Base-by-base conservation (phyloP, 1,140 invertebrate genomes). In the Euschistus heros region DNA sequence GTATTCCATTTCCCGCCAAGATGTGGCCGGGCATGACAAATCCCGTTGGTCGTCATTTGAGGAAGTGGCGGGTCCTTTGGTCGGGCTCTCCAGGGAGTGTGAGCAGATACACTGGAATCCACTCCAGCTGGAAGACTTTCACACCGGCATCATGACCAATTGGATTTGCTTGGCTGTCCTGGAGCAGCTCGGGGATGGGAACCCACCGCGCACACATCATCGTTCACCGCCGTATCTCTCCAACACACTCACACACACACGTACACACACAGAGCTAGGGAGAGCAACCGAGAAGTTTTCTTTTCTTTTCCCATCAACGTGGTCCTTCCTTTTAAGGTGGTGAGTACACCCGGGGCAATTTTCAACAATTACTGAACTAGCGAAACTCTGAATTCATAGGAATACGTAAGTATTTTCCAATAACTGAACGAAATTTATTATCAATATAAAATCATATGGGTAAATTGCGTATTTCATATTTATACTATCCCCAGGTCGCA, bases 91-190 rank as follows among this genome's bases (percentile, higher is more conserved):
- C 47, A 22, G 47, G 47, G n/a, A 13, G n/a, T 22, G n/a, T 50
- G 47, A 50, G 47, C 47, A 50, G 47, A 50, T 50, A 50, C 47
- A 50, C n/a, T 50, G 47, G 47, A 50, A 50, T 50, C 47, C 47
- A 22, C 10, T 22, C 47, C 47, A 20, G 5, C 20, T 18, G 6
- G 6, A 50, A 22, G 47, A 50, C 47, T 50, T 50, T 50, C 47
- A 50, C 47, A 50, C 47, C 47, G 47, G n/a, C 47, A 22, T 18
- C 47, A 22, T 50, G 47, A 50, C 47, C 47, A 50, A 50, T 50
- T 50, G 47, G 47, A 50, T 50, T 50, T 50, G 10, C 47, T 50
- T 50, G 47, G 5, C 47, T 50, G 47, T 50, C 47, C 20, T 50
- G 10, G n/a, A 18, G 20, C n/a, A 20, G 46, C 18, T 15, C 18